Percentiles rank a stretch among this genome's conserved stretches.
Evolutionary conservation across 2,113 vertebrate species (phyloP).

Genomic region (Talpa occidentalis): DNA sequence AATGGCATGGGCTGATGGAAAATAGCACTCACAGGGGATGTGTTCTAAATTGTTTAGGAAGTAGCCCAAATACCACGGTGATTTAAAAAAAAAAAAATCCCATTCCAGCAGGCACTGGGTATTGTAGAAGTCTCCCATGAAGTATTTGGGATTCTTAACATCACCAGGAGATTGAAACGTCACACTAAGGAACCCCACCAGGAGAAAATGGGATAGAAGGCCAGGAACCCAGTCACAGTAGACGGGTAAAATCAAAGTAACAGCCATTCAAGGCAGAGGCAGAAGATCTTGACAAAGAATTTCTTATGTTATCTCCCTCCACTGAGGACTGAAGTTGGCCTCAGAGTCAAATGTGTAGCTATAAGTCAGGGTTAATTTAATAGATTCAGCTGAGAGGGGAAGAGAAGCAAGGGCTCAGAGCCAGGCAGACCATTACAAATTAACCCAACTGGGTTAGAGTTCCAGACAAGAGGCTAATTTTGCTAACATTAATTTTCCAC

Average conservation of each 20-base stretch:
- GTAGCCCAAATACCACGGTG: neutral
- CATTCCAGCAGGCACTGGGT: neutral
- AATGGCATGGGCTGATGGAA: neutral
- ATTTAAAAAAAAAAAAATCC: neutral
- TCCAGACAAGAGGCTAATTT: conserved; percentile 38
- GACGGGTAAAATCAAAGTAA: conserved; percentile 17
- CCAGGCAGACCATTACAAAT: conserved; percentile 57
- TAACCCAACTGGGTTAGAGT: conserved; percentile 29
- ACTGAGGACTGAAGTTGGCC: neutral
- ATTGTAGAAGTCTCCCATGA: neutral
- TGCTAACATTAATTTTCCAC: conserved; percentile 31
- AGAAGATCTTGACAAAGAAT: conserved; percentile 7
- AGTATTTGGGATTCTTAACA: neutral
- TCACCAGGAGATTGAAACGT: neutral
- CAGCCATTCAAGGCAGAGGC: neutral
- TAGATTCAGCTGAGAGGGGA: neutral
- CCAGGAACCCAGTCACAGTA: neutral
- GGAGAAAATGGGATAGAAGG: neutral
- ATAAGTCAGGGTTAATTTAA: conserved; percentile 51
- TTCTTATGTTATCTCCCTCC: conserved; percentile 7
- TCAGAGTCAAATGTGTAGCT: neutral
- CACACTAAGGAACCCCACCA: neutral
- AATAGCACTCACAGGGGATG: neutral
- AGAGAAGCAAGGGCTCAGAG: neutral
- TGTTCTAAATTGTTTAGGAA: conserved; percentile 25